Evolutionary conservation across 2,888 invertebrate species (phyloP), one percentile per base, ranked within the genome.

Genomic region (Dynastes tityus): DNA sequence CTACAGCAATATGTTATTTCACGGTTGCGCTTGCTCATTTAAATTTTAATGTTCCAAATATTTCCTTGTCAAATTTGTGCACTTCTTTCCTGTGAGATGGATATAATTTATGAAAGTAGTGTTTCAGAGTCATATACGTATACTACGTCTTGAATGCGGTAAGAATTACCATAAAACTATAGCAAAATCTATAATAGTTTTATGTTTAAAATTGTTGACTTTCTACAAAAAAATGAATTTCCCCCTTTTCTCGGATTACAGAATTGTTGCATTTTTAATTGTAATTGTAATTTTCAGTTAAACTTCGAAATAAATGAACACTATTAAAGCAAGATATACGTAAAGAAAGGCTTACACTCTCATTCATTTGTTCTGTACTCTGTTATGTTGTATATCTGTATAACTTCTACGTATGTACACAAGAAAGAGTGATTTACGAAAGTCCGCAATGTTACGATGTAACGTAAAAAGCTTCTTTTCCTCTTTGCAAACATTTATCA

Each of bases 401-500:
- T 32, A 37, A 64, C 8, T 32, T 9, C 11, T 64, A 64, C 29
- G 29, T 53, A n/a, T 53, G 8, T 58, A 22, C 9, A 16, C 8
- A 45, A 37, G 40, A 37, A 64, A 37, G 27, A 49, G 49, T 49
- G 67, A 49, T 49, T 45, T 45, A 67, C 22, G 49, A 45, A 49
- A 67, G 22, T 67, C 27, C 2, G 27, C 16, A 67, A 8, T 16
- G 67, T 22, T 13, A 49, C 8, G 45, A 13, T 49, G 45, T 32
- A 13, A 37, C 45, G 67, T 67, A 51, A 45, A 49, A 67, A 67
- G 45, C 22, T 45, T 67, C 45, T 13, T 49, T 67, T 45, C 22
- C 49, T 67, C 67, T 16, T 45, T 49, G 22, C 6, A 22, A 22
- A 49, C 67, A 67, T 67, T 67, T 49, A 49, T 67, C 67, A 67